Evolutionary conservation across 2,113 vertebrate genomes (phyloP).

Genomic region (Cygnus buccinator): DNA sequence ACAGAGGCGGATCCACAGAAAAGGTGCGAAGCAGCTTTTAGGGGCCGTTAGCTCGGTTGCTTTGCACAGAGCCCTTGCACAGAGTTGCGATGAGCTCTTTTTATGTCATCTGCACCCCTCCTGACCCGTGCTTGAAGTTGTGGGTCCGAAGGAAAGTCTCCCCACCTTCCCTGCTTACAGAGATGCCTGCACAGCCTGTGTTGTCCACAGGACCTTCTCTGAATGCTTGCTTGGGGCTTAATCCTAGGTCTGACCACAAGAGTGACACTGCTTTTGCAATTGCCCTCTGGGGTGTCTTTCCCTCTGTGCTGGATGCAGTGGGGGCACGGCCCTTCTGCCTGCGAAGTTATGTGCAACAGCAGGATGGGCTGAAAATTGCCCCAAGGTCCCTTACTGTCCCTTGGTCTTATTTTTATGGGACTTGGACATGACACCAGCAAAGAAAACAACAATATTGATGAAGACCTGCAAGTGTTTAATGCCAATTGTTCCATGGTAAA

Average conservation of each 20-base stretch:
- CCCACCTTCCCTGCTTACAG: background rate
- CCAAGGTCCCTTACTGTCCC: background rate
- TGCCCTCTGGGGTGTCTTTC: rapidly evolving
- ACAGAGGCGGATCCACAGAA: background rate
- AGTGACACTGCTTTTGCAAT: background rate
- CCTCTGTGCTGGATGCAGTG: rapidly evolving
- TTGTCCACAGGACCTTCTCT: background rate
- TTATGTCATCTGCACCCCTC: background rate
- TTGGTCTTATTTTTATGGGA: background rate
- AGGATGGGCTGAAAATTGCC: background rate
- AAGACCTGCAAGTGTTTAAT: background rate
- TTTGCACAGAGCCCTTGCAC: background rate
- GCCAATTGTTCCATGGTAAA: background rate
- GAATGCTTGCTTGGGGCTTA: background rate
- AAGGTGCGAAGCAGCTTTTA: background rate
- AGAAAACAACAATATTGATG: background rate
- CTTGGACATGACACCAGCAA: background rate
- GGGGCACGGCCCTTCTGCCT: background rate
- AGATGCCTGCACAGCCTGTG: background rate
- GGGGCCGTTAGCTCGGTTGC: background rate
- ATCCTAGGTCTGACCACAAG: background rate
- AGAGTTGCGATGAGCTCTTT: background rate
- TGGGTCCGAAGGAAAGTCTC: background rate
- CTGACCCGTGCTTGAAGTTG: background rate
- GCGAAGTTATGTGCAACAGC: background rate